phyloP scores from a whole-genome alignment of 1,140 invertebrate species.

The Charaxes varanes region DNA sequence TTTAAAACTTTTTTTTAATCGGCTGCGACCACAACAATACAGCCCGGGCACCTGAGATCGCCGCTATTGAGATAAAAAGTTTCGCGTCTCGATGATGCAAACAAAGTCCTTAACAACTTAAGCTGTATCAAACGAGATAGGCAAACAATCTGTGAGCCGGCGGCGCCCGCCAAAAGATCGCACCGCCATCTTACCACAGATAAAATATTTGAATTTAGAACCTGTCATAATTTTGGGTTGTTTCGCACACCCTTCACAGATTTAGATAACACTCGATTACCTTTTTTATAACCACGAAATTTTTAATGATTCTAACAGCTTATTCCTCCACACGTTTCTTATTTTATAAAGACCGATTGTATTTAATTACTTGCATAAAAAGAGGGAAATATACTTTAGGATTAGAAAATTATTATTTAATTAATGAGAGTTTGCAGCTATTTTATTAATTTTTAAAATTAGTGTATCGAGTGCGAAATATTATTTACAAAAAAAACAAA shows the following conservation, averaged over 20 bases:
- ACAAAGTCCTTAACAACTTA: constrained; percentile 42
- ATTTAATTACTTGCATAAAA: no score
- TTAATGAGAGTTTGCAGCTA: no score
- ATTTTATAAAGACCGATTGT: no score
- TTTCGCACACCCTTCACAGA: constrained; percentile 53
- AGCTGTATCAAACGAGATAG: constrained; percentile 37
- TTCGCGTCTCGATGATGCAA: constrained; percentile 42
- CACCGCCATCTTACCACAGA: constrained; percentile 33
- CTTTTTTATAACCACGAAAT: no score
- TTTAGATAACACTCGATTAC: constrained; percentile 18
- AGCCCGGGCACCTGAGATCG: background rate
- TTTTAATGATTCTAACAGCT: no score
- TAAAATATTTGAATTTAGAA: constrained; percentile 24
- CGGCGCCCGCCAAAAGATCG: constrained; percentile 56
- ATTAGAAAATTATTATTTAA: no score
- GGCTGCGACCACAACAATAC: background rate
- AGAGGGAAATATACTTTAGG: no score
- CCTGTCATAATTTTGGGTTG: constrained; percentile 23
- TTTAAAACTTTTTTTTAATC: background rate
- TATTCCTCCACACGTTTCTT: no score
- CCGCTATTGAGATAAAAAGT: constrained; percentile 18
- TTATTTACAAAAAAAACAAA: no score
- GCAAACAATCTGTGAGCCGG: constrained; percentile 40
- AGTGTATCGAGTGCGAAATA: no score
- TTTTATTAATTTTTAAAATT: no score